Conservation (phyloP, 2,888 invertebrate genomes). For the Ganaspis brasiliensis region DNA sequence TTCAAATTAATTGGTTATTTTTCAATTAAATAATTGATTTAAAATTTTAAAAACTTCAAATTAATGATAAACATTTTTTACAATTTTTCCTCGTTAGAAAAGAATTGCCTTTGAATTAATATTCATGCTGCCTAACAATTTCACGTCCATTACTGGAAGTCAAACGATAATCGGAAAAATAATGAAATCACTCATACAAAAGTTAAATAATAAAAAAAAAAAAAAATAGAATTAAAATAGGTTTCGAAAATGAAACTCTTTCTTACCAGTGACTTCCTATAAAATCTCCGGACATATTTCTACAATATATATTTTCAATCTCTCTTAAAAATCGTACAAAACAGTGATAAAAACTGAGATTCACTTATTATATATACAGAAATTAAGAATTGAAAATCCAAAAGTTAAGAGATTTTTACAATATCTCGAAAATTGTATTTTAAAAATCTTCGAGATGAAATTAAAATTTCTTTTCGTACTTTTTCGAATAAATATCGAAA, state of each 20-base stretch:
- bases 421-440: too few species aligned
- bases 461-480: too few species aligned
- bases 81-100: not conserved
- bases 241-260: conserved; percentile 22
- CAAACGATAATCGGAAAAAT: not conserved
- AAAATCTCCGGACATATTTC: conserved; percentile 1
- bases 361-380: conserved; percentile 18
- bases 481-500: too few species aligned
- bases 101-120: conserved; percentile 13
- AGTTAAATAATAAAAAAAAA: not conserved
- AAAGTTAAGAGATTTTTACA: not conserved
- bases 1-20: too few species aligned
- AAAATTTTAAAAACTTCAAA: too few species aligned
- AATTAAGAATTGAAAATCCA: not conserved
- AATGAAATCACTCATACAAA: too few species aligned
- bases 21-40: too few species aligned
- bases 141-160: conserved; percentile 3
- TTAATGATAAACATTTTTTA: too few species aligned
- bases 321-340: not conserved
- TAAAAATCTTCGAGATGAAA: too few species aligned
- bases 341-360: conserved; percentile 21
- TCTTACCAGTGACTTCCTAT: conserved; percentile 7
- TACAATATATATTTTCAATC: not conserved
- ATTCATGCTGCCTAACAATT: not conserved
- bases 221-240: not conserved